These are phyloP conservation scores for Phengaris arion DNA, from an alignment of 2,888 invertebrate genomes.

Conservation along the genomic window DNA sequence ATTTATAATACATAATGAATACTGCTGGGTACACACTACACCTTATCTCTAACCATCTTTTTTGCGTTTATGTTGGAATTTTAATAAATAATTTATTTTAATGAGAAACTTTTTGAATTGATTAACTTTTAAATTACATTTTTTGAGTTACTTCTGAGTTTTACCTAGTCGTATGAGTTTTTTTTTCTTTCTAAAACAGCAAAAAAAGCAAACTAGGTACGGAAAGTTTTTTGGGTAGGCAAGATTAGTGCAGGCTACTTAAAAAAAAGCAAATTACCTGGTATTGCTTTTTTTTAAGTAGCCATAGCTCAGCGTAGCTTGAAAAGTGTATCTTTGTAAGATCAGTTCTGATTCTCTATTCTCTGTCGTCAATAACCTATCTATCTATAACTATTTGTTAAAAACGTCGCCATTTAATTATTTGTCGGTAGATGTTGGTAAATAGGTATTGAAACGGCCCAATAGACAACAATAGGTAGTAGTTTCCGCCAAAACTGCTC, in stretches of 20 bases:
- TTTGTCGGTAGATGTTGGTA: too few relatives aligned
- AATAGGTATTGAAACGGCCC: too few relatives aligned
- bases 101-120: neutral
- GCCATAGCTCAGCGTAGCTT: neutral
- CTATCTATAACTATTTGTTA: too few relatives aligned
- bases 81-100: neutral
- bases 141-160: neutral
- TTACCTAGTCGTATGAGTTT: neutral
- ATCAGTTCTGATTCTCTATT: too few relatives aligned
- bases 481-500: too few relatives aligned
- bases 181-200: neutral
- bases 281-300: neutral
- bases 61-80: neutral
- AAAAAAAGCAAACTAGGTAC: neutral
- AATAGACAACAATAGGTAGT: too few relatives aligned
- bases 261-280: too few relatives aligned
- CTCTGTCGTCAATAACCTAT: too few relatives aligned
- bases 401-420: too few relatives aligned
- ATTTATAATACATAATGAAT: constrained; percentile 2
- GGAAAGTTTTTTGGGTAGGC: neutral
- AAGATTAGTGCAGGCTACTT: neutral
- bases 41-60: too few relatives aligned
- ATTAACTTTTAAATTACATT: neutral
- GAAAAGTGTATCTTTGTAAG: too few relatives aligned
- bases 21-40: neutral